Base-by-base conservation (phyloP, 2,113 vertebrate species). In the Anas platyrhynchos region DNA sequence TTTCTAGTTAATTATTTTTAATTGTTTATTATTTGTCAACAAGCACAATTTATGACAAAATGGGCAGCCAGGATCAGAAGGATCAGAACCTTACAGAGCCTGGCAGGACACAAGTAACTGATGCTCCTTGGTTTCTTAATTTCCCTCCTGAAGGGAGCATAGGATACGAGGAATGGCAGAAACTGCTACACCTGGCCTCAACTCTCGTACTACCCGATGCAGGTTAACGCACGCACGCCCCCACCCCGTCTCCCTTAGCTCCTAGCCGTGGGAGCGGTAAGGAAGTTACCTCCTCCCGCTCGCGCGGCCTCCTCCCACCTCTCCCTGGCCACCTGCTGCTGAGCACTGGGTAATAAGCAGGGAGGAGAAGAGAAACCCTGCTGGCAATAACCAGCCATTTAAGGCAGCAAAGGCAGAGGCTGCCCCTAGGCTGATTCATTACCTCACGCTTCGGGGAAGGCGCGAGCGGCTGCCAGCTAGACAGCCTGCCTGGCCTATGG, bases 71-170 rank as follows among this genome's bases (percentile, higher is more conserved):
- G 41, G 41, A 41, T 0, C 32, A 31, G 1, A 16, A 21, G 1
- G 18, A 21, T 29, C 38, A 44, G 16, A 11, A 32, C 13, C 41
- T 10, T 26, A 43, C 48, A 1, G 8, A n/a, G 31, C 38, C 21
- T 20, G 6, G 21, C 62, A 58, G 22, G 26, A 5, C 31, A 1
- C 27, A 6, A 23, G 7, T 4, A 13, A 2, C 25, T 6, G 9
- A 9, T 2, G 5, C 16, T 4, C 25, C 22, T 25, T 0, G 8
- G 2, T 1, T 13, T 2, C 32, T 2, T 13, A 14, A 23, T 32
- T 36, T 71, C 26, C 31, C 31, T 7, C 4, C 2, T 18, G 1
- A 5, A 9, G 1, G 1, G 8, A 11, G 3, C 12, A 7, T 1
- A 1, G 20, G 56, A 31, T 26, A 58, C 23, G 23, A 12, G 61